Evolutionary conservation across 2,888 invertebrate species (phyloP).

Genomic region (Neuroscelio doddi): DNA sequence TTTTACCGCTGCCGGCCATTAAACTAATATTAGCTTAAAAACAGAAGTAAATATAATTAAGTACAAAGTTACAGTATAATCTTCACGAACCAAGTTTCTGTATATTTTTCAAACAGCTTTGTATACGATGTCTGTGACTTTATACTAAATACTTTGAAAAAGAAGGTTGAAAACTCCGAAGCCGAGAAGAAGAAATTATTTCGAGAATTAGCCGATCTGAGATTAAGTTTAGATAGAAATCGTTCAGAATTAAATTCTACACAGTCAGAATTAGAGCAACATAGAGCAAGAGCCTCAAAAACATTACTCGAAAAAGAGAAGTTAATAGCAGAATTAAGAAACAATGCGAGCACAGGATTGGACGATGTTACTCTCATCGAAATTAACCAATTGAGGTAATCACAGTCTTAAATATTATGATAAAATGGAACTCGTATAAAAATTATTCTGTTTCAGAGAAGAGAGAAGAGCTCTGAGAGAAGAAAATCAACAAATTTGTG

Average conservation of each 20-base stretch:
- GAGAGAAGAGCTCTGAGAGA: slow-evolving; percentile 76
- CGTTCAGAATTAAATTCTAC: slow-evolving; percentile 63
- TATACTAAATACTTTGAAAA: slow-evolving; percentile 60
- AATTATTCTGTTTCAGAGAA: slow-evolving; percentile 59
- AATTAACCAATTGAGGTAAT: slow-evolving; percentile 75
- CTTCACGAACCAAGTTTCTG: too few relatives aligned
- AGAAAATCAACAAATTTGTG: slow-evolving; percentile 74
- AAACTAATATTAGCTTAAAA: too few relatives aligned
- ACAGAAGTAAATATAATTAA: too few relatives aligned
- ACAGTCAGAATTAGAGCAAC: slow-evolving; percentile 79
- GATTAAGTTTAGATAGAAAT: slow-evolving; percentile 64
- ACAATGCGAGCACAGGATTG: slow-evolving; percentile 52
- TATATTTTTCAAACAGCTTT: too few relatives aligned
- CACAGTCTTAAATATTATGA: too few relatives aligned
- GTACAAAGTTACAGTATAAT: too few relatives aligned
- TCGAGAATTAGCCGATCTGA: slow-evolving; percentile 69
- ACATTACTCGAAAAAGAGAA: slow-evolving; percentile 86
- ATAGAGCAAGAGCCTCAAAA: slow-evolving; percentile 84
- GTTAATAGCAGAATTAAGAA: slow-evolving; percentile 77
- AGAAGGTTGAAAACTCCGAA: slow-evolving; percentile 73
- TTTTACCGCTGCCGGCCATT: too few relatives aligned
- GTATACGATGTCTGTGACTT: too few relatives aligned
- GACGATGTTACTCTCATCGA: slow-evolving; percentile 74
- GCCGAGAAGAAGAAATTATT: slow-evolving; percentile 72
- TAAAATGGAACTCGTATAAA: slow-evolving; percentile 12